phyloP scores from a whole-genome alignment of 2,113 vertebrate species.

The Pseudopodoces humilis region DNA sequence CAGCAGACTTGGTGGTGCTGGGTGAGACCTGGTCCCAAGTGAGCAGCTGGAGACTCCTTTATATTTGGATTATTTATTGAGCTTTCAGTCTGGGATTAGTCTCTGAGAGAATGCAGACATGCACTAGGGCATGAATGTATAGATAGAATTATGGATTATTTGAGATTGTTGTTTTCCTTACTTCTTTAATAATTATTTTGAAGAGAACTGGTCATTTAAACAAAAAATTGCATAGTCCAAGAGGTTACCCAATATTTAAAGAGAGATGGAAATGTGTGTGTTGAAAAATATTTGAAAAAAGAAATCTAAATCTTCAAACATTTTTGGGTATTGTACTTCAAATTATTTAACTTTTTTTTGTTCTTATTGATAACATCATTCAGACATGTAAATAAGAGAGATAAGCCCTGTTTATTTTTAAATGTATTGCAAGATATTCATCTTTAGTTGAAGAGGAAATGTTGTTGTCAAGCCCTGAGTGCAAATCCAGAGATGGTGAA shows the following conservation, averaged over 20 bases:
- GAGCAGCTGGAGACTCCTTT: neutral
- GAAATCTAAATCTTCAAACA: neutral
- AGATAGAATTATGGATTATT: neutral
- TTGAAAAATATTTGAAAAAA: neutral
- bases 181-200: neutral
- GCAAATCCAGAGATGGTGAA: neutral
- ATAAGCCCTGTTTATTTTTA: neutral
- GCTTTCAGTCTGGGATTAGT: neutral
- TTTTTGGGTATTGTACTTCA: neutral
- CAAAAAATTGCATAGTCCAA: neutral
- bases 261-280: neutral
- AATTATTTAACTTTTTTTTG: neutral
- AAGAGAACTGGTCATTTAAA: neutral
- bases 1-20: neutral
- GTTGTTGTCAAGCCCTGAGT: neutral
- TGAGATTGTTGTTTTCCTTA: neutral
- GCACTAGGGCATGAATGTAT: neutral
- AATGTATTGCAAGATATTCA: neutral
- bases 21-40: too few relatives aligned
- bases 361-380: neutral
- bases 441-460: neutral
- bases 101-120: neutral
- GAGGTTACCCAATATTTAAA: neutral
- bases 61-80: neutral
- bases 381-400: neutral